Base-by-base conservation (phyloP, 2,888 invertebrate genomes). In the Acrocyrtus sp. region DNA sequence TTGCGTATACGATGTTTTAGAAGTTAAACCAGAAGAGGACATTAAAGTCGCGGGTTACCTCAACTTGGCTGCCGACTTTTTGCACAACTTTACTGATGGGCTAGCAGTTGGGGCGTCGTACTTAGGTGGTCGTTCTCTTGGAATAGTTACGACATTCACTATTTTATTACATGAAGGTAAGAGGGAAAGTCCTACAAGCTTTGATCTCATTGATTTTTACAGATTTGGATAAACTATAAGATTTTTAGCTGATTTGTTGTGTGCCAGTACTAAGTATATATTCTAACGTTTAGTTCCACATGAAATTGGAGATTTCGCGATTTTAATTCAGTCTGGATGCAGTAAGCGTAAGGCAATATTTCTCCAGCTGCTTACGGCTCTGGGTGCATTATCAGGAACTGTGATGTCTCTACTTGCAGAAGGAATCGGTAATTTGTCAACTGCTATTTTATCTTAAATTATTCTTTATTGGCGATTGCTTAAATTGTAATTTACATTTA, bases 221-320 rank as follows among this genome's bases (percentile, higher is more conserved):
- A n/a, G n/a, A n/a, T n/a, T n/a, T n/a, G n/a, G n/a, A n/a, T n/a
- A n/a, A n/a, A n/a, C n/a, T n/a, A n/a, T n/a, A n/a, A n/a, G n/a
- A n/a, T n/a, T n/a, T n/a, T n/a, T n/a, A n/a, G n/a, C n/a, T n/a
- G n/a, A 39, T 39, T 39, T 39, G 6, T 39, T 39, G 12, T 39
- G 6, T 39, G 8, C 12, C 8, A 10, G 39, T 24, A n/a, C n/a
- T n/a, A n/a, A n/a, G n/a, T n/a, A n/a, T n/a, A n/a, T n/a, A n/a
- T n/a, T n/a, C 21, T 29, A 19, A 21, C 34, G 45, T 62, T 3
- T 39, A 69, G 81, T 99, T 76, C 99, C 99, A 39, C 99, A 99
- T 87, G 99, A 99, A 87, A 98, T 99, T 83, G 99, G 99, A 43
- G 99, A 99, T 85, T 99, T 97, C 87, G 99, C 99, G 15, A 98